Evolutionary conservation across 2,797 vertebrate genomes (phyloP).

Genomic region (Pseudomugil gertrudae): DNA sequence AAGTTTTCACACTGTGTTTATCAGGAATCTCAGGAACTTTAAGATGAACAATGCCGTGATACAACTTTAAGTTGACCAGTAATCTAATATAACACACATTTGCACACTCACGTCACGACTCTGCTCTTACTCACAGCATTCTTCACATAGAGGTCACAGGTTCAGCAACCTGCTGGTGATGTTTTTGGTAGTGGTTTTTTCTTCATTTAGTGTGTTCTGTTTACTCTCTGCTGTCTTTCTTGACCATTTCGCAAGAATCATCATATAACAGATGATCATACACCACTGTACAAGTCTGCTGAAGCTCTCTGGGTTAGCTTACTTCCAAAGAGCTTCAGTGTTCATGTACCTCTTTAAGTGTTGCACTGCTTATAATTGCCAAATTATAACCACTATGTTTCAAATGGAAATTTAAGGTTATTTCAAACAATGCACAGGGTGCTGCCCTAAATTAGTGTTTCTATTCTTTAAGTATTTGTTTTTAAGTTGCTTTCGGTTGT

Average conservation of each 20-base stretch:
- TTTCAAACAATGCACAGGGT: neutral
- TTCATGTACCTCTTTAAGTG: too few species aligned
- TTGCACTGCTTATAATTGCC: too few species aligned
- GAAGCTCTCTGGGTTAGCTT: too few species aligned
- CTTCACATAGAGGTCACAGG: constrained; percentile 62
- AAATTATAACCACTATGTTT: too few species aligned
- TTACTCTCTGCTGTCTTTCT: too few species aligned
- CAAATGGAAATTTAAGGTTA: neutral
- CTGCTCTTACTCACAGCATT: constrained; percentile 66
- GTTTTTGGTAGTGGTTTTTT: constrained; percentile 18
- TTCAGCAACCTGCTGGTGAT: constrained; percentile 35
- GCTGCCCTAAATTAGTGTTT: neutral
- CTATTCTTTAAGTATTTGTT: constrained; percentile 1
- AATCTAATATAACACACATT: constrained; percentile 68
- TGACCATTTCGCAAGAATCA: too few species aligned
- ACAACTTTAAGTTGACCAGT: constrained; percentile 53
- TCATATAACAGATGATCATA: too few species aligned
- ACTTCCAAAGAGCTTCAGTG: too few species aligned
- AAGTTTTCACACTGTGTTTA: constrained; percentile 23
- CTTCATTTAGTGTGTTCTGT: too few species aligned
- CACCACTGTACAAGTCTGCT: too few species aligned
- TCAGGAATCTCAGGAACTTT: constrained; percentile 61
- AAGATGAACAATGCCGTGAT: constrained; percentile 62
- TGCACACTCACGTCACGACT: constrained; percentile 43
- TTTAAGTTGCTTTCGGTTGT: neutral